Evolutionary conservation across 2,113 vertebrate species (phyloP), one percentile per base, ranked within the genome.

Genomic region (Salvelinus alpinus): DNA sequence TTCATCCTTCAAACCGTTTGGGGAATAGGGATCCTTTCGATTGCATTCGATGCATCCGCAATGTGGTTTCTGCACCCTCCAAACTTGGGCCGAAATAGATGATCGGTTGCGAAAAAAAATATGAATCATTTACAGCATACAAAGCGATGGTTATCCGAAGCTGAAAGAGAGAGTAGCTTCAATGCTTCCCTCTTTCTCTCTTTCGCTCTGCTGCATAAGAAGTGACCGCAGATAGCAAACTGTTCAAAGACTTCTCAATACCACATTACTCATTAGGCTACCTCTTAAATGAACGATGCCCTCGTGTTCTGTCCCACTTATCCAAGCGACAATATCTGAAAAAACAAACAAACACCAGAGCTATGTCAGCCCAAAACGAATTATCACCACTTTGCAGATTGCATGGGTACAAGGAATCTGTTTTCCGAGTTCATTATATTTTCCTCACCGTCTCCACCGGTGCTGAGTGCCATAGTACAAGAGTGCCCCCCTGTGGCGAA

Each of bases 401-500:
- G 47, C 83, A 62, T n/a, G 71, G 12, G 70, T 60, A 78, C 70
- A 65, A 57, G 79, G 75, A 62, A 12, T 76, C 25, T 79, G 13
- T 70, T 7, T 60, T 71, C n/a, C 59, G 8, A 79, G 71, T 84
- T 89, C 72, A 31, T 48, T 71, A 57, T 81, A 34, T 75, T 78
- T 75, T 70, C 72, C 80, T 85, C 75, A 71, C 38, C 2, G 5
- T n/a, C 4, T 74, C 64, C 27, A 71, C 75, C 66, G 73, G 29
- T 70, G 31, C 38, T 16, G 3, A n/a, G 86, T 73, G 92, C 83
- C 84, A 82, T 90, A 94, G 94, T 89, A 82, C 94, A 94, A 71
- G 86, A 95, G 95, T 84, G 95, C 96, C 96, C 86, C 94, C 87
- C 84, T 70, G 95, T 95, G 97, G 96, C 87, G 11, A 25, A 38